Evolutionary conservation across 2,888 invertebrate species (phyloP).

Genomic region (Galeopsomyia nigrocyanea): DNA sequence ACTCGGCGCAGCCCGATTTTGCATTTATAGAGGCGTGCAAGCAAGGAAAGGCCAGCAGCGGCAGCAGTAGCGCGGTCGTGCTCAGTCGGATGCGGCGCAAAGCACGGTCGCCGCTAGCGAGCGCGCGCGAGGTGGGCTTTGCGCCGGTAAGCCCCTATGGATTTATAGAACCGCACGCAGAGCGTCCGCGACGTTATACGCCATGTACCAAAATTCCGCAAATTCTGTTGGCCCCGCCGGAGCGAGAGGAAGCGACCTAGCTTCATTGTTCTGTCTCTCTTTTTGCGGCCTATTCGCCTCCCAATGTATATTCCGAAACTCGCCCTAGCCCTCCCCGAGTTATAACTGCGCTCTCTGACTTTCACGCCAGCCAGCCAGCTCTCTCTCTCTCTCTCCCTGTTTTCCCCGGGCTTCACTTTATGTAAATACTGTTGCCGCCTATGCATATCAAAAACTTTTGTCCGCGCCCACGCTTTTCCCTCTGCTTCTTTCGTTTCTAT

Average conservation of each 20-base stretch:
- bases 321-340: too few relatives aligned
- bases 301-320: too few relatives aligned
- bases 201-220: slow-evolving; percentile 63
- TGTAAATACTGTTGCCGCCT: too few relatives aligned
- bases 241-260: background rate
- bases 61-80: slow-evolving; percentile 1
- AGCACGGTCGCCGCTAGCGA: background rate
- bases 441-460: too few relatives aligned
- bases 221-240: slow-evolving; percentile 50
- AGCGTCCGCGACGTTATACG: slow-evolving; percentile 58
- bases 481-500: too few relatives aligned
- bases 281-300: slow-evolving; percentile 4
- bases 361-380: background rate
- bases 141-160: slow-evolving; percentile 68
- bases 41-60: slow-evolving; percentile 13
- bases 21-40: slow-evolving; percentile 43
- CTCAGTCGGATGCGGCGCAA: background rate
- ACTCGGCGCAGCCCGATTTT: slow-evolving; percentile 24
- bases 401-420: too few relatives aligned
- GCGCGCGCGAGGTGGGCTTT: slow-evolving; percentile 63
- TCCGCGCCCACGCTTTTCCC: too few relatives aligned
- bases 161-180: slow-evolving; percentile 68
- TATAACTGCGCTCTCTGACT: slow-evolving; percentile 4
- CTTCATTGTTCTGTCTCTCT: slow-evolving; percentile 25
- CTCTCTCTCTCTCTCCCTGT: too few relatives aligned